Percentiles rank a stretch among this genome's conserved stretches.
phyloP scores from a whole-genome alignment of 2,888 invertebrate genomes.

The Cephus nigrinus region DNA sequence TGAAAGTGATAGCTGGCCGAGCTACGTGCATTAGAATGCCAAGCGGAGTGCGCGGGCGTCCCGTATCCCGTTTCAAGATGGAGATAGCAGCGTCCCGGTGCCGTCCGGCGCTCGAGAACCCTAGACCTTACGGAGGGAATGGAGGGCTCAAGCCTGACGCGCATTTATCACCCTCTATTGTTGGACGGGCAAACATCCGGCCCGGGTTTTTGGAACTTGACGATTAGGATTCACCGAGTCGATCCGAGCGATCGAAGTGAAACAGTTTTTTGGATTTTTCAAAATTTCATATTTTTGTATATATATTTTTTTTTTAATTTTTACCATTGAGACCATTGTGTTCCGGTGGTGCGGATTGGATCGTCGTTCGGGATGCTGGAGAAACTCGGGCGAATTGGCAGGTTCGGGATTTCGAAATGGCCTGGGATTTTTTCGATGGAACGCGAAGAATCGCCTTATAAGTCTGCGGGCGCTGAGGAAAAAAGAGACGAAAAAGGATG shows the following conservation, averaged over 20 bases:
- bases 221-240: neutral
- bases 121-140: constrained; percentile 12
- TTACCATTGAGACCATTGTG: neutral
- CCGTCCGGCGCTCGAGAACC: constrained; percentile 16
- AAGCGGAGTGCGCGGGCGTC: constrained; percentile 49
- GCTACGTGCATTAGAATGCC: constrained; percentile 53
- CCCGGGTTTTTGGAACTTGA: constrained; percentile 23
- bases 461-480: constrained; percentile 50
- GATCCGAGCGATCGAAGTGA: neutral
- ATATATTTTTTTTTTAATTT: neutral
- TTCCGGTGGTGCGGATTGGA: neutral
- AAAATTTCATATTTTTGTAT: too few relatives aligned
- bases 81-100: constrained; percentile 47
- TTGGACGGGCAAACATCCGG: constrained; percentile 58
- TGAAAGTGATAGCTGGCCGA: constrained; percentile 19
- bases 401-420: constrained; percentile 6
- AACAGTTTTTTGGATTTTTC: neutral
- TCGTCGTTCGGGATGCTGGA: neutral
- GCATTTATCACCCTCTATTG: constrained; percentile 62
- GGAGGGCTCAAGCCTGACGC: constrained; percentile 39
- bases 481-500: constrained; percentile 28
- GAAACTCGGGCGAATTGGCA: neutral
- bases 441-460: constrained; percentile 63
- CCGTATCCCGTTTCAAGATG: constrained; percentile 64
- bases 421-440: constrained; percentile 52